Evolutionary conservation across 1,140 invertebrate genomes (phyloP).

Genomic region (Drosophila nigrodunni): DNA sequence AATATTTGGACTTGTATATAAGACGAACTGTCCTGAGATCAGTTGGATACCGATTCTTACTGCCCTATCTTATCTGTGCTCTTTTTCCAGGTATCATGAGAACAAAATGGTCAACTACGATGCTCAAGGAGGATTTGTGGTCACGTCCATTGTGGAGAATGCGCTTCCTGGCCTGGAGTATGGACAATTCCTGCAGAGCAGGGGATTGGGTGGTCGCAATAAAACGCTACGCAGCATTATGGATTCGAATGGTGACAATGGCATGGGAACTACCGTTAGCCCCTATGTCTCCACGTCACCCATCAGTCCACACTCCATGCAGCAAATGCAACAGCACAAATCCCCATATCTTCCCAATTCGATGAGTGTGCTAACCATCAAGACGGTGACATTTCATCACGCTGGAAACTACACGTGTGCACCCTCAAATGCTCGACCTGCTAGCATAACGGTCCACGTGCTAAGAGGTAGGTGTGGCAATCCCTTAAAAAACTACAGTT

Average conservation of each 20-base stretch:
- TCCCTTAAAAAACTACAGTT: background rate
- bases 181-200: slow-evolving; percentile 29
- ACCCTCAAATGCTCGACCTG: slow-evolving; percentile 89
- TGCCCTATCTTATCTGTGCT: background rate
- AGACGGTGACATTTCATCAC: slow-evolving; percentile 84
- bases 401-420: slow-evolving; percentile 89
- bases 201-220: slow-evolving; percentile 20
- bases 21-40: too few relatives aligned
- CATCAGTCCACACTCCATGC: slow-evolving; percentile 38
- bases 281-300: slow-evolving; percentile 27
- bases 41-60: too few relatives aligned
- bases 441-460: slow-evolving; percentile 90
- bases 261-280: slow-evolving; percentile 11
- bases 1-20: too few relatives aligned
- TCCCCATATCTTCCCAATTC: slow-evolving; percentile 75
- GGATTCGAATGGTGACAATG: slow-evolving; percentile 25
- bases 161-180: slow-evolving; percentile 36
- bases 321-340: slow-evolving; percentile 68
- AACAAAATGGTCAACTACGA: slow-evolving; percentile 91
- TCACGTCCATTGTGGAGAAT: slow-evolving; percentile 69
- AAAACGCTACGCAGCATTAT: slow-evolving; percentile 42
- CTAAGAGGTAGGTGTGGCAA: slow-evolving; percentile 81
- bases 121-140: slow-evolving; percentile 84
- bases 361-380: slow-evolving; percentile 78
- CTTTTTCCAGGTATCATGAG: slow-evolving; percentile 87